These are phyloP conservation scores for Strigamia transsilvanica DNA, from an alignment of 2,888 invertebrate species.

Conservation along the genomic window DNA sequence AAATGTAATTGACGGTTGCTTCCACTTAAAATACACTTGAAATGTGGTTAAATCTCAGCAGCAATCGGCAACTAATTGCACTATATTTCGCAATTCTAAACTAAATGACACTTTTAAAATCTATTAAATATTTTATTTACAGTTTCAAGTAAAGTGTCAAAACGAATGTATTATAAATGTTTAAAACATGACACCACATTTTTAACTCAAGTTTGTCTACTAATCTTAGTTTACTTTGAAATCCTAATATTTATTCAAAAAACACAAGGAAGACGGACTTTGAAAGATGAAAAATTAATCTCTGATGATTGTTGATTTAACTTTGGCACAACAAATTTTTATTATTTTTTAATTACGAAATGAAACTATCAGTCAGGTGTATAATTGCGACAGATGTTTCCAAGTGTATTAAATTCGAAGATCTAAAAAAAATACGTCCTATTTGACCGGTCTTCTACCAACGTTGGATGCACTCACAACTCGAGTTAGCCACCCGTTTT, in stretches of 20 bases:
- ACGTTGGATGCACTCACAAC: background rate
- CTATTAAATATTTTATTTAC: too few species aligned
- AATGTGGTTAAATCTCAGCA: background rate
- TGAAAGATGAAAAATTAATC: background rate
- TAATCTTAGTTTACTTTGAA: too few species aligned
- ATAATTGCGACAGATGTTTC: constrained; percentile 24
- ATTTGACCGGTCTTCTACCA: background rate
- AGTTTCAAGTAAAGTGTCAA: too few species aligned
- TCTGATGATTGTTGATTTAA: background rate
- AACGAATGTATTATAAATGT: too few species aligned
- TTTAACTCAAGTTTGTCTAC: too few species aligned
- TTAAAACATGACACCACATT: too few species aligned
- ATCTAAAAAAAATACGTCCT: background rate
- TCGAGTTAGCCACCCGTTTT: background rate
- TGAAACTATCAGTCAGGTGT: background rate
- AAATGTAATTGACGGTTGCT: background rate
- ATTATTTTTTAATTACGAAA: background rate
- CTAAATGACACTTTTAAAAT: background rate
- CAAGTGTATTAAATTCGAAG: background rate
- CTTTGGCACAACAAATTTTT: too few species aligned
- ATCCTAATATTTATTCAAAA: background rate
- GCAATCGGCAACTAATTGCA: background rate
- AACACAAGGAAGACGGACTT: background rate
- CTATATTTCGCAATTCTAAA: background rate
- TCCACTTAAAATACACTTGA: background rate